Base-by-base conservation (phyloP, 2,888 invertebrate genomes). In the Ptilodon capucinus region DNA sequence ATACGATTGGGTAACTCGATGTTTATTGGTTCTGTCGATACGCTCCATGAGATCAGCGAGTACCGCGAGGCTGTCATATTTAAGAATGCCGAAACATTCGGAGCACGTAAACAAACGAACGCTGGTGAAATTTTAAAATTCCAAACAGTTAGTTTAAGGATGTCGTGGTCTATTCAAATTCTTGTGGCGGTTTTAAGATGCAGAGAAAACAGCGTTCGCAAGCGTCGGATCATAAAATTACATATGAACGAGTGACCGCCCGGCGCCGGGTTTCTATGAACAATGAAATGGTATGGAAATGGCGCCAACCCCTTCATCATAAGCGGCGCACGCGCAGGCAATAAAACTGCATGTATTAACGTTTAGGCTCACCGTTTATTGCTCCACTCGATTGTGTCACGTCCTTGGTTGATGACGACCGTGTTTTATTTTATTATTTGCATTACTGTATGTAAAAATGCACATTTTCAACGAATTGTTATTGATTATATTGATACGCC, bases 191-290 rank as follows among this genome's bases (percentile, higher is more conserved):
- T 53, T 60, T 76, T 67, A 64, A 76, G 74, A 74, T 72, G 76
- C 76, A 68, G 68, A 79, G 79, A 84, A 80, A 87, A 83, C 76
- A 70, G 68, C 73, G 65, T 74, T 77, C 64, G 68, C 81, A 72
- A 80, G 71, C 72, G 75, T 67, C 74, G 65, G 79, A 82, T 85
- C 84, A 77, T 88, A 86, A 89, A 89, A 81, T 79, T 80, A 81
- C 81, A 76, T 79, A 77, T 74, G 75, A 84, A 81, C 81, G 79
- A 78, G 80, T 82, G 71, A 71, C 65, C 71, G 73, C 71, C 69
- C 69, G 89, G 87, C 90, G 89, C 87, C 89, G 81, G 77, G 76
- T 77, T 86, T 86, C 85, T 85, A 80, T 86, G 85, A 87, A 90
- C 88, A 90, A 89, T 89, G 83, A 86, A 86, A 82, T 79, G 71